Conservation (phyloP, 2,797 vertebrate species). For the Centroberyx gerrardi region DNA sequence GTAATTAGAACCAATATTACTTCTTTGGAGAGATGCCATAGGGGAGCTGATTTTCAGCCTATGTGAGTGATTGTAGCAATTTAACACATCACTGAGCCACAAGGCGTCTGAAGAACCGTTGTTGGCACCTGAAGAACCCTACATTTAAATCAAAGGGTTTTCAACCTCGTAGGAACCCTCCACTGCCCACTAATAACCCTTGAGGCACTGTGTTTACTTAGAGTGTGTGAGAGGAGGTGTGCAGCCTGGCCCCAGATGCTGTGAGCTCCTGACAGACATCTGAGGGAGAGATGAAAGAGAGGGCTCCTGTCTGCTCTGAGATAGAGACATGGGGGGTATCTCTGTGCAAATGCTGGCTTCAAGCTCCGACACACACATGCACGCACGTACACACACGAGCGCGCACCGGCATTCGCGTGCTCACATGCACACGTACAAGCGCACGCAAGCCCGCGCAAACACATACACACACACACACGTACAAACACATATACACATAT, state of each 20-base stretch:
- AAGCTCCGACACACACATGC: not conserved
- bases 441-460: not conserved
- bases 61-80: constrained; percentile 60
- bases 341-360: constrained; percentile 26
- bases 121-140: constrained; percentile 40
- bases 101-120: constrained; percentile 56
- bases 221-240: constrained; percentile 51
- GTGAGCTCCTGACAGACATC: constrained; percentile 73
- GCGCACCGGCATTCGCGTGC: too few species aligned
- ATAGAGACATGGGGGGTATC: constrained; percentile 40
- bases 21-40: constrained; percentile 45
- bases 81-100: constrained; percentile 59
- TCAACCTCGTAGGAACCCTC: constrained; percentile 35
- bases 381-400: not conserved
- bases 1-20: constrained; percentile 65
- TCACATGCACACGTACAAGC: not conserved
- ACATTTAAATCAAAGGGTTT: constrained; percentile 50
- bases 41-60: constrained; percentile 48
- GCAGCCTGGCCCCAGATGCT: constrained; percentile 62
- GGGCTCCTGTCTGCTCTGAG: constrained; percentile 51
- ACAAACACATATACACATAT: not conserved
- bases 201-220: constrained; percentile 60
- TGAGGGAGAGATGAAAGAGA: constrained; percentile 78
- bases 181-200: constrained; percentile 52
- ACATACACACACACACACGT: not conserved